Conservation (phyloP, 1,140 invertebrate species). For the Lutraria rhynchaena region DNA sequence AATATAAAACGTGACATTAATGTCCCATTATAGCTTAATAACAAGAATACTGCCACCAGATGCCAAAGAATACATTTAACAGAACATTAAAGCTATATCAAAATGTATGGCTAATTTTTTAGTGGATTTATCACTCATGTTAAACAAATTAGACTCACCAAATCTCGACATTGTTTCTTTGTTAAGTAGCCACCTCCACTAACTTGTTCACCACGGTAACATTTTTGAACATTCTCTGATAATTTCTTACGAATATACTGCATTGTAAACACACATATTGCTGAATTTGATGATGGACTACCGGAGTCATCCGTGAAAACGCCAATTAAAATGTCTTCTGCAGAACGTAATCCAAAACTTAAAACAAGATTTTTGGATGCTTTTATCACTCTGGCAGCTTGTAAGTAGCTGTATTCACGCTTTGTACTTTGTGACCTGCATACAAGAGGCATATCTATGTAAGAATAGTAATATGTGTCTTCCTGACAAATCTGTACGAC, state of each 20-base stretch:
- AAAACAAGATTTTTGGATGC: constrained; percentile 94
- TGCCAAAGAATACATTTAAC: too few relatives aligned
- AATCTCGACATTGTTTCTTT: constrained; percentile 48
- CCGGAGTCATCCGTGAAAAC: constrained; percentile 91
- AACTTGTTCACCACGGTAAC: constrained; percentile 90
- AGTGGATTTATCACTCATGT: too few relatives aligned
- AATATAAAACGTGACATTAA: too few relatives aligned
- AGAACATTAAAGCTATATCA: too few relatives aligned
- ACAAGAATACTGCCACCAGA: too few relatives aligned
- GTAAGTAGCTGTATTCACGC: constrained; percentile 92
- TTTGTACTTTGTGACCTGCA: constrained; percentile 87
- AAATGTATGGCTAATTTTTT: too few relatives aligned
- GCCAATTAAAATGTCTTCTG: constrained; percentile 91
- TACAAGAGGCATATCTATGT: constrained; percentile 97
- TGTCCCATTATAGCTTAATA: too few relatives aligned
- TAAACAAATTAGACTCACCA: too few relatives aligned
- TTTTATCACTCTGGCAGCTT: constrained; percentile 96
- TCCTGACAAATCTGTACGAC: constrained; percentile 97
- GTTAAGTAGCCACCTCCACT: constrained; percentile 70
- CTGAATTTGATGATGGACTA: constrained; percentile 86
- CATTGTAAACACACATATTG: constrained; percentile 96
- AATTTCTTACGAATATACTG: constrained; percentile 97
- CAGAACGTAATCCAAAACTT: constrained; percentile 86
- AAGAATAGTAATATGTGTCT: constrained; percentile 94
- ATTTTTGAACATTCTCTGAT: constrained; percentile 98